These are phyloP conservation scores for Leptopilina drosophilae DNA, from an alignment of 2,888 invertebrate species.

Conservation along the genomic window DNA sequence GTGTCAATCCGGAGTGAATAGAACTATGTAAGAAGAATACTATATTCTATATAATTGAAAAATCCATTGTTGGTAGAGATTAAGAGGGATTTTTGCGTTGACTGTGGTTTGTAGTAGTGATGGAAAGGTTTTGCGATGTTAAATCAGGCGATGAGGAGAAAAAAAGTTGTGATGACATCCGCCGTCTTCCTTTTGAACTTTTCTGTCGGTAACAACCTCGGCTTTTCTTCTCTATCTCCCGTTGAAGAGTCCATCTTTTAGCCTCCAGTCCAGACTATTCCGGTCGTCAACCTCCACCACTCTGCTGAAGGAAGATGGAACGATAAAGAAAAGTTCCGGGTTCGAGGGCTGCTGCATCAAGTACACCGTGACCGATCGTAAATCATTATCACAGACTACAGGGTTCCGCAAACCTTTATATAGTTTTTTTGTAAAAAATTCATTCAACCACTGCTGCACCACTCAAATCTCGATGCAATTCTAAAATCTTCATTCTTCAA, in stretches of 20 bases:
- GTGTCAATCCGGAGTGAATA: too few species aligned
- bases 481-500: too few species aligned
- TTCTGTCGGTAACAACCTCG: slow-evolving; percentile 54
- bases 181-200: slow-evolving; percentile 52
- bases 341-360: slow-evolving; percentile 51
- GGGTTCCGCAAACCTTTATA: slow-evolving; percentile 40
- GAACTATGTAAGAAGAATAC: too few species aligned
- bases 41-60: not conserved
- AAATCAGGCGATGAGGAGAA: slow-evolving; percentile 45
- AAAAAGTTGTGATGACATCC: slow-evolving; percentile 55
- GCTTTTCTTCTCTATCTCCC: slow-evolving; percentile 47
- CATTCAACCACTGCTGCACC: slow-evolving; percentile 18
- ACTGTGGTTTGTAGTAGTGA: slow-evolving; percentile 33
- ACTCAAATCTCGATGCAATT: not conserved
- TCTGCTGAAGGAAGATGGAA: slow-evolving; percentile 47
- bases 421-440: not conserved
- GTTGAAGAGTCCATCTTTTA: slow-evolving; percentile 54
- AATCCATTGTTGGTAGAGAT: not conserved
- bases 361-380: slow-evolving; percentile 55
- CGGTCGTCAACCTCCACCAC: slow-evolving; percentile 52
- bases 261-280: slow-evolving; percentile 54
- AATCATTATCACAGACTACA: slow-evolving; percentile 57
- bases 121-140: slow-evolving; percentile 43
- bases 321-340: slow-evolving; percentile 58
- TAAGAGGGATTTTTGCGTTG: slow-evolving; percentile 31